Conservation (phyloP, 2,113 vertebrate species). For the Xiphophorus couchianus region DNA sequence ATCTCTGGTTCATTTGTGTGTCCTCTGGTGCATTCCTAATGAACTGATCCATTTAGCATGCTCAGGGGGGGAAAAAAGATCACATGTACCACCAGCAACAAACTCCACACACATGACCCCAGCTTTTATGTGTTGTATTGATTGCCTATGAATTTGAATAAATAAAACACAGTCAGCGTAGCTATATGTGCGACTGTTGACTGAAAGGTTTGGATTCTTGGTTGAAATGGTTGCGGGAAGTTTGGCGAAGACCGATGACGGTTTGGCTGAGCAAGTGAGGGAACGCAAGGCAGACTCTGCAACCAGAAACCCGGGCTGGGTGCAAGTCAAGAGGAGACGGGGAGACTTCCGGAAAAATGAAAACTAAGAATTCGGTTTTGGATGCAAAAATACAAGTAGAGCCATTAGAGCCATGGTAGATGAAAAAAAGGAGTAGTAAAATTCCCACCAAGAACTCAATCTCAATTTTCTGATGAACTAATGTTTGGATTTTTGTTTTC, state of each 20-base stretch:
- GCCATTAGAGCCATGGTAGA: too few species aligned
- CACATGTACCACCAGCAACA: constrained; percentile 11
- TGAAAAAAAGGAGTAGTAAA: too few species aligned
- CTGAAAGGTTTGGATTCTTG: neutral
- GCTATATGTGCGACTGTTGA: too few species aligned
- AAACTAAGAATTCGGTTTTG: too few species aligned
- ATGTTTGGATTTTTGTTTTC: too few species aligned
- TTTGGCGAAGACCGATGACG: neutral
- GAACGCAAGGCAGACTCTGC: neutral
- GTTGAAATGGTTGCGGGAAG: neutral
- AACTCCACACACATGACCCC: constrained; percentile 25
- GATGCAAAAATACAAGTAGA: too few species aligned
- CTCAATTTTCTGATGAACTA: too few species aligned
- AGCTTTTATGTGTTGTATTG: constrained; percentile 7
- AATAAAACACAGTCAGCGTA: neutral
- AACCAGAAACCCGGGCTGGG: neutral
- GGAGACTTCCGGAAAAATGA: neutral
- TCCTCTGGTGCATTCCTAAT: constrained; percentile 62
- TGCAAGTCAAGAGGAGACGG: neutral
- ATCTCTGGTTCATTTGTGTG: constrained; percentile 54
- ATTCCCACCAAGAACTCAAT: too few species aligned
- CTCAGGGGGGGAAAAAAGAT: constrained; percentile 19
- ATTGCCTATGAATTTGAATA: constrained; percentile 22
- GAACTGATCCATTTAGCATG: constrained; percentile 56
- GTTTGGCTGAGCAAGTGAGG: neutral